Conservation (phyloP, 37 sponge, comb jelly and placozoan species). For the Corticium candelabrum region DNA sequence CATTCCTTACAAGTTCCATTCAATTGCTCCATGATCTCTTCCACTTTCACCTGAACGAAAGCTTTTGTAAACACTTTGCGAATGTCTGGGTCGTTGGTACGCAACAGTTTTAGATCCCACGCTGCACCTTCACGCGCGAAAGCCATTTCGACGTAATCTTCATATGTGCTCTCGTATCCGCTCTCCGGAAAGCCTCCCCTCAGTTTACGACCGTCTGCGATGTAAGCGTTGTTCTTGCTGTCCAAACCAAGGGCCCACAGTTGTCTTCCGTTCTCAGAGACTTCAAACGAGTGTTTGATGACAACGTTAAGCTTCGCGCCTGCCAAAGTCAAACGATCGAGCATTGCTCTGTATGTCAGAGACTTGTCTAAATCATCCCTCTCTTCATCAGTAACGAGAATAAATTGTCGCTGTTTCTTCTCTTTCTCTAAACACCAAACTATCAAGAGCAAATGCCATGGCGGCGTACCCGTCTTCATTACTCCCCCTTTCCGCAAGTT, state of each 20-base stretch:
- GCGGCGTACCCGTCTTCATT: conserved; percentile 5
- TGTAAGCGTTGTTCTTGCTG: neutral
- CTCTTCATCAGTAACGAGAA: neutral
- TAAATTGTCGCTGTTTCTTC: neutral
- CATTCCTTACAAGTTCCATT: conserved; percentile 35
- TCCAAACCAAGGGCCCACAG: neutral
- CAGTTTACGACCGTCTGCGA: neutral
- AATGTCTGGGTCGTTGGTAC: conserved; percentile 8
- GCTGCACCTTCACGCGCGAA: conserved; percentile 37
- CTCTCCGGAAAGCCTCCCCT: neutral
- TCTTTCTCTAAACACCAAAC: neutral
- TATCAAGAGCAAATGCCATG: neutral
- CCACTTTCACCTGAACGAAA: conserved; percentile 1
- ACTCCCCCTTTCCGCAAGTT: conserved; percentile 25
- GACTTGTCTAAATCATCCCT: conserved; percentile 14
- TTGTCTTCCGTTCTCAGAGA: neutral
- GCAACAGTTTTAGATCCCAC: conserved; percentile 63
- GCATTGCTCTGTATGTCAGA: conserved; percentile 16
- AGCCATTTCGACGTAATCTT: conserved; percentile 68
- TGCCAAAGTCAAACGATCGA: neutral
- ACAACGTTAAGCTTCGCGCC: conserved; percentile 42
- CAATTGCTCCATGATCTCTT: conserved; percentile 36
- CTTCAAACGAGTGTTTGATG: conserved; percentile 38
- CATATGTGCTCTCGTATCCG: conserved; percentile 26
- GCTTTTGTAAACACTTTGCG: neutral